Percentiles rank a stretch among this genome's conserved stretches.
phyloP scores from a whole-genome alignment of 2,888 invertebrate species.

The Amphipyra tragopoginis region DNA sequence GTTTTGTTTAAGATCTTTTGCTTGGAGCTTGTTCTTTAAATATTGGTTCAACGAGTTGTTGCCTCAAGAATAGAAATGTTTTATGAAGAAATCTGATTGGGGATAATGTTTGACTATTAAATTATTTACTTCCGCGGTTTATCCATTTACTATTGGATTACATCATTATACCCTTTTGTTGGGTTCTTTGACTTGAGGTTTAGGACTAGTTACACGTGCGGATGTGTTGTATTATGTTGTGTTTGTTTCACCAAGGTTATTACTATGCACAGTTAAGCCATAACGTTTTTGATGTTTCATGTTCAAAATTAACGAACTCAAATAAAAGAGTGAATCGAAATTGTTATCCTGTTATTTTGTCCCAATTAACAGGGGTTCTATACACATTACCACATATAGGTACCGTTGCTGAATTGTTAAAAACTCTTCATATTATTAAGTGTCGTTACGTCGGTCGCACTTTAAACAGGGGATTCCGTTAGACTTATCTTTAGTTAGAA shows the following conservation, averaged over 20 bases:
- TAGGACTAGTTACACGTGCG: neutral
- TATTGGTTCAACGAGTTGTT: conserved; percentile 51
- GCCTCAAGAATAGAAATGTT: conserved; percentile 47
- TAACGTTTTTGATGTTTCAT: too few species aligned
- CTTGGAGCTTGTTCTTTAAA: conserved; percentile 61
- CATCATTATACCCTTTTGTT: conserved; percentile 37
- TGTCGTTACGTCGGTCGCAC: too few species aligned
- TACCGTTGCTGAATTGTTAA: too few species aligned
- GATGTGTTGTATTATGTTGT: too few species aligned
- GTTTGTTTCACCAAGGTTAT: too few species aligned
- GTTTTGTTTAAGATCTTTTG: conserved; percentile 69
- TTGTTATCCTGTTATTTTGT: too few species aligned
- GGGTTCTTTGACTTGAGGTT: conserved; percentile 15
- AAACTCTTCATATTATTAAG: too few species aligned
- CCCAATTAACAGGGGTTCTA: too few species aligned
- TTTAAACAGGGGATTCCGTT: neutral
- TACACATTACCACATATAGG: too few species aligned
- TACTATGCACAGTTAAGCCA: too few species aligned
- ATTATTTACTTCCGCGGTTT: conserved; percentile 50
- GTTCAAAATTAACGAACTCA: too few species aligned
- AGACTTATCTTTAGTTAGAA: neutral
- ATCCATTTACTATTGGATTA: conserved; percentile 28
- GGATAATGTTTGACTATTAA: conserved; percentile 47
- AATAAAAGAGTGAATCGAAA: too few species aligned
- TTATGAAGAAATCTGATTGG: conserved; percentile 53